phyloP scores from a whole-genome alignment of 2,113 vertebrate genomes.

The Ophiodon elongatus region DNA sequence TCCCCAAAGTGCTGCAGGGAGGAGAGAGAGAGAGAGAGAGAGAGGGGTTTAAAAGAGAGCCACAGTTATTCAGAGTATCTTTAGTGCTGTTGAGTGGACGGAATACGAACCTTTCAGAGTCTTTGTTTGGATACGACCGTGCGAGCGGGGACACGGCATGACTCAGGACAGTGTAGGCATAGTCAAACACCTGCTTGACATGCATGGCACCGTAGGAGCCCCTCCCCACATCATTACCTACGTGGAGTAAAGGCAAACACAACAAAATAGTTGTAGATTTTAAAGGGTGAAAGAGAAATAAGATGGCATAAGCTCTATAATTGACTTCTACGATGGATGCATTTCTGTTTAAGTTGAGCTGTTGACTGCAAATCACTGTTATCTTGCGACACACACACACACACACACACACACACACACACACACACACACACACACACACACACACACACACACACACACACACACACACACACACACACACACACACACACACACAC shows the following conservation, averaged over 20 bases:
- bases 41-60: not conserved
- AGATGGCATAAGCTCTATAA: too few species aligned
- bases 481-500: not conserved
- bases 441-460: too few species aligned
- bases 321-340: too few species aligned
- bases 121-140: conserved; percentile 95
- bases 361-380: too few species aligned
- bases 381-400: too few species aligned
- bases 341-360: too few species aligned
- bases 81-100: too few species aligned
- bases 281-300: not conserved
- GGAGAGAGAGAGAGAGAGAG: not conserved
- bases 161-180: conserved; percentile 95
- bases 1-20: conserved; percentile 91
- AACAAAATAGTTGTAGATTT: not conserved
- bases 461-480: not conserved
- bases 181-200: conserved; percentile 98
- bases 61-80: too few species aligned
- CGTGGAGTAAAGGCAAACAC: not conserved
- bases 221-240: conserved; percentile 96
- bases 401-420: too few species aligned
- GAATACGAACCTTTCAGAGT: conserved; percentile 91
- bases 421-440: too few species aligned
- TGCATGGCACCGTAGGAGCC: conserved; percentile 99
- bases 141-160: conserved; percentile 96